A percentile compares a stretch with the other conserved stretches of the same genome.
These are phyloP conservation scores for Callospermophilus lateralis DNA, from an alignment of 2,113 vertebrate genomes.

Conservation along the genomic window DNA sequence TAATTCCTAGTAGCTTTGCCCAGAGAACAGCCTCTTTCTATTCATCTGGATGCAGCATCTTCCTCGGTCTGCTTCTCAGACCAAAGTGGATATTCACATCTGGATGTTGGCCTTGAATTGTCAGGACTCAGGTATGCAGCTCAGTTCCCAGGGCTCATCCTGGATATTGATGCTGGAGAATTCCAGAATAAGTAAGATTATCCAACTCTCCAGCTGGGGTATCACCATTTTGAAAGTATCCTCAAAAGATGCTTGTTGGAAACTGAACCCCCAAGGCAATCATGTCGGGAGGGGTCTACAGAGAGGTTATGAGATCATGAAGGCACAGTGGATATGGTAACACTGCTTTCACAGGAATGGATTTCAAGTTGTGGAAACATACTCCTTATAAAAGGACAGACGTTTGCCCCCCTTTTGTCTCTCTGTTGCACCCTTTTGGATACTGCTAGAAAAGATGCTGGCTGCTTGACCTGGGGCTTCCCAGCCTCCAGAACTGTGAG, in stretches of 20 bases:
- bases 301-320: too few relatives aligned
- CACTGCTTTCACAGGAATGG: too few relatives aligned
- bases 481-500: neutral
- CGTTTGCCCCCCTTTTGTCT: too few relatives aligned
- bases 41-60: neutral
- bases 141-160: neutral
- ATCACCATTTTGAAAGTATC: neutral
- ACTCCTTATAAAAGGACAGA: too few relatives aligned
- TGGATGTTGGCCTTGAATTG: fast-evolving
- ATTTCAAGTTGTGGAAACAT: neutral
- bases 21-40: neutral
- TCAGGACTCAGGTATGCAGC: neutral
- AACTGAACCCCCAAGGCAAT: too few relatives aligned
- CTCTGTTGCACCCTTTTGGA: neutral
- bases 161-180: neutral
- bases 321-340: neutral
- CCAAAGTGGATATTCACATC: neutral
- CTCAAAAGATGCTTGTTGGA: neutral
- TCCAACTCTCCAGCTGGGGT: neutral
- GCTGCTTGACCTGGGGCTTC: neutral
- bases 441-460: too few relatives aligned
- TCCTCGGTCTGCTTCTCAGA: neutral
- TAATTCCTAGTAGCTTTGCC: neutral
- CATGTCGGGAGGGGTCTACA: fast-evolving
- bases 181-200: neutral